phyloP scores from a whole-genome alignment of 2,888 invertebrate genomes.

The Plusia festucae region DNA sequence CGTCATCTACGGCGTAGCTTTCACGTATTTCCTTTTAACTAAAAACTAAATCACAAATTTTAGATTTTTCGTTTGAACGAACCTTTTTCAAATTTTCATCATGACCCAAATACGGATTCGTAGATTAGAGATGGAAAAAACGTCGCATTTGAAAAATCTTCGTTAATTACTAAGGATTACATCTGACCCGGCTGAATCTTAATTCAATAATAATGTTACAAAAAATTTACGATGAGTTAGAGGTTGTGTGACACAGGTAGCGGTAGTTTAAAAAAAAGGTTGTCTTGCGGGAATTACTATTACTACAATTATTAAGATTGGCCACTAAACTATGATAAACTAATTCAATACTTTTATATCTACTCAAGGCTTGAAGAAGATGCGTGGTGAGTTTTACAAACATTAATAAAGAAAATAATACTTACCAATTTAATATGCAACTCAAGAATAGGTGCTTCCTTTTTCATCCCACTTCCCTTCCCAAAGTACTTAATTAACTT shows the following conservation, averaged over 20 bases:
- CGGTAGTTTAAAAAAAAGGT: constrained; percentile 5
- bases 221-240: constrained; percentile 18
- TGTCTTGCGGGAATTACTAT: too few relatives aligned
- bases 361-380: too few relatives aligned
- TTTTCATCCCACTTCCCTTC: too few relatives aligned
- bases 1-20: background rate
- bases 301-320: too few relatives aligned
- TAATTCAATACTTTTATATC: too few relatives aligned
- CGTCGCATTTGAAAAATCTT: constrained; percentile 28
- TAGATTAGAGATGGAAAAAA: constrained; percentile 47
- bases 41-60: background rate
- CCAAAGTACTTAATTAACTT: too few relatives aligned
- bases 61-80: background rate
- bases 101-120: constrained; percentile 35
- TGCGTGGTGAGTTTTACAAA: too few relatives aligned
- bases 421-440: too few relatives aligned
- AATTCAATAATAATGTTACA: constrained; percentile 51
- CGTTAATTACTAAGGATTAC: constrained; percentile 53
- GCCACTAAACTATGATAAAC: too few relatives aligned
- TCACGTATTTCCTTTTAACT: background rate
- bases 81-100: constrained; percentile 27
- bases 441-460: background rate
- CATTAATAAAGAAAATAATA: too few relatives aligned
- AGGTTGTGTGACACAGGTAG: constrained; percentile 19
- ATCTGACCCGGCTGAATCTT: constrained; percentile 39